phyloP scores from a whole-genome alignment of 2,888 invertebrate species.

The Eurytoma adleriae region DNA sequence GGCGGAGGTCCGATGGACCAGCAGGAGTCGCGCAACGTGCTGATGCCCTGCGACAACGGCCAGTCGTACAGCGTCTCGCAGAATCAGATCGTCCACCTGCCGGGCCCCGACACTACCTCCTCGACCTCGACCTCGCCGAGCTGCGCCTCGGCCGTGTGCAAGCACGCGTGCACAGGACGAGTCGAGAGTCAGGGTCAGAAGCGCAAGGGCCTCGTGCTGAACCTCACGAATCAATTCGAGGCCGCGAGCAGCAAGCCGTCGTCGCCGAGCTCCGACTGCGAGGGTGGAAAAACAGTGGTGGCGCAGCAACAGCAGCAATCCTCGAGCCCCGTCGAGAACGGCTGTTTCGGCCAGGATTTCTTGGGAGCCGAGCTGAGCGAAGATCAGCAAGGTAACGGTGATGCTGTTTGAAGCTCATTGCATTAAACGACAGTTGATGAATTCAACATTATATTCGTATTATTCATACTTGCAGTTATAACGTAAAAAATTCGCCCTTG shows the following conservation, averaged over 20 bases:
- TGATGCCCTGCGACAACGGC: conserved; percentile 91
- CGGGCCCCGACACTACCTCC: conserved; percentile 78
- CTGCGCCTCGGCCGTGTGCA: conserved; percentile 23
- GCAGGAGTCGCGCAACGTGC: conserved; percentile 84
- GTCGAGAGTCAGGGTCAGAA: conserved; percentile 80
- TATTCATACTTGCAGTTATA: not conserved
- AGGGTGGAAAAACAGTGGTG: conserved; percentile 24
- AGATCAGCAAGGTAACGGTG: conserved; percentile 23
- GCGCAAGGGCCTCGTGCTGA: conserved; percentile 78
- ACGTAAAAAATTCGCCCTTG: not conserved
- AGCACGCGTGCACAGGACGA: conserved; percentile 65
- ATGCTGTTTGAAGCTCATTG: not conserved
- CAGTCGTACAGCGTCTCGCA: conserved; percentile 93
- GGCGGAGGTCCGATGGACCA: conserved; percentile 65
- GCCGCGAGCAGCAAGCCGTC: conserved; percentile 74
- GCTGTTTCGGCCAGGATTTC: conserved; percentile 53
- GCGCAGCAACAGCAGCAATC: conserved; percentile 35
- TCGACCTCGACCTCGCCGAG: conserved; percentile 1
- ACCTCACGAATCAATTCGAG: conserved; percentile 79
- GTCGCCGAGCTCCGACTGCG: conserved; percentile 69
- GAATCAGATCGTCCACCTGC: conserved; percentile 91
- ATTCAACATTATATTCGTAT: not conserved
- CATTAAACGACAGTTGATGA: not conserved
- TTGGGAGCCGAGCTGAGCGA: conserved; percentile 24
- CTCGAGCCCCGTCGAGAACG: conserved; percentile 56